A percentile compares a stretch with the other conserved stretches of the same genome.
phyloP scores from a whole-genome alignment of 2,888 invertebrate species.

The Troides aeacus region DNA sequence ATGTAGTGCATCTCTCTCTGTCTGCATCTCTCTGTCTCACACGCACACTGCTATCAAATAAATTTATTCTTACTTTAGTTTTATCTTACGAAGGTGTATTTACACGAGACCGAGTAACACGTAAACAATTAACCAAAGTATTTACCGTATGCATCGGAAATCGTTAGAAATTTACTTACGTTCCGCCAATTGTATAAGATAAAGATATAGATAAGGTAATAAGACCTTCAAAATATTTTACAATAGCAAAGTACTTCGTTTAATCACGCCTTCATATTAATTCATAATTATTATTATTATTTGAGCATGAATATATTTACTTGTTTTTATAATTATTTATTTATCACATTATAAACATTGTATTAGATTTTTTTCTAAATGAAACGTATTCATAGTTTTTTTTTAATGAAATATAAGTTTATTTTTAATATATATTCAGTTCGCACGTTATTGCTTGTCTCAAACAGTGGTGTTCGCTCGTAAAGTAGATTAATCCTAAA shows the following conservation, averaged over 20 bases:
- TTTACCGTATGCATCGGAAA: neutral
- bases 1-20: conserved; percentile 76
- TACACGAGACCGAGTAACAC: conserved; percentile 13
- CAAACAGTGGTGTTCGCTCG: neutral
- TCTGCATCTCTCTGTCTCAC: conserved; percentile 71
- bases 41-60: conserved; percentile 55
- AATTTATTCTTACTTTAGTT: conserved; percentile 21
- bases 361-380: neutral
- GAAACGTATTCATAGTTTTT: conserved; percentile 4
- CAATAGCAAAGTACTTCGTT: neutral
- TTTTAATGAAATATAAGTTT: neutral
- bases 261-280: conserved; percentile 22
- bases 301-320: conserved; percentile 20
- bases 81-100: conserved; percentile 26
- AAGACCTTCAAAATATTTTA: neutral
- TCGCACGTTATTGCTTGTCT: conserved; percentile 23
- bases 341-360: neutral
- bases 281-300: conserved; percentile 12
- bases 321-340: conserved; percentile 14
- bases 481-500: neutral
- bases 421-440: conserved; percentile 17
- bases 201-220: too few relatives aligned
- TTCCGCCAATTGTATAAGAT: neutral
- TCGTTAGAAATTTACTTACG: neutral
- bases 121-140: neutral